Evolutionary conservation across 2,888 invertebrate genomes (phyloP).

Genomic region (Tricholauxania praeusta): DNA sequence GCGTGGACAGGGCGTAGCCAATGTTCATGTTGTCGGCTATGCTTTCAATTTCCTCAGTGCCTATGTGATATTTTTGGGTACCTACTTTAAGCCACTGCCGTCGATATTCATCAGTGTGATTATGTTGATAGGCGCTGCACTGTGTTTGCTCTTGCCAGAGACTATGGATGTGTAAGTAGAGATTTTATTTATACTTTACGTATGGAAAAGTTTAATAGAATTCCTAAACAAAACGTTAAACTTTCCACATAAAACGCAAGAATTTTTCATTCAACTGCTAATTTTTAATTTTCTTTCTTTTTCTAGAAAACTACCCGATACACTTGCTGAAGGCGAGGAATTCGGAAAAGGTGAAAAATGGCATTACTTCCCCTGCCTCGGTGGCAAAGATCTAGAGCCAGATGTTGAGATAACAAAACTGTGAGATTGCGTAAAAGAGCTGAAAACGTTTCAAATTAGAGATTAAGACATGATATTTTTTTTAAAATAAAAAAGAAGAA

Average conservation of each 20-base stretch:
- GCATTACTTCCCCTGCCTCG: slow-evolving; percentile 68
- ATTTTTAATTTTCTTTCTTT: slow-evolving; percentile 44
- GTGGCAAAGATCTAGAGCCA: slow-evolving; percentile 42
- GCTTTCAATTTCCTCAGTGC: slow-evolving; percentile 72
- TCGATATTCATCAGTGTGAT: slow-evolving; percentile 70
- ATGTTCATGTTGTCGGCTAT: slow-evolving; percentile 72
- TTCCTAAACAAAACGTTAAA: too few relatives aligned
- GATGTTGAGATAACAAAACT: slow-evolving; percentile 23
- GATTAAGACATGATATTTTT: too few relatives aligned
- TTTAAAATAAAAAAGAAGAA: neutral
- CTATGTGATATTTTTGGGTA: slow-evolving; percentile 69
- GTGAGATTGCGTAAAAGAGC: neutral
- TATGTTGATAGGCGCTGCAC: slow-evolving; percentile 69
- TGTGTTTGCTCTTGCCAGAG: slow-evolving; percentile 72
- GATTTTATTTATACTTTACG: too few relatives aligned
- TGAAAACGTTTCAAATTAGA: too few relatives aligned
- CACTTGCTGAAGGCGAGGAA: slow-evolving; percentile 71
- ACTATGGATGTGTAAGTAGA: slow-evolving; percentile 67
- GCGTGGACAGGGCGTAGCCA: slow-evolving; percentile 72
- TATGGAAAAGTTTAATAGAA: too few relatives aligned
- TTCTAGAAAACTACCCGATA: slow-evolving; percentile 70
- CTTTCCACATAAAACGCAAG: too few relatives aligned
- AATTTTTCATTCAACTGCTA: neutral
- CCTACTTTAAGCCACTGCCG: slow-evolving; percentile 67
- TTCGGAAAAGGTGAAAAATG: slow-evolving; percentile 70